Conservation (phyloP, 37 sponge, comb jelly and placozoan species). For the Amphimedon queenslandica region DNA sequence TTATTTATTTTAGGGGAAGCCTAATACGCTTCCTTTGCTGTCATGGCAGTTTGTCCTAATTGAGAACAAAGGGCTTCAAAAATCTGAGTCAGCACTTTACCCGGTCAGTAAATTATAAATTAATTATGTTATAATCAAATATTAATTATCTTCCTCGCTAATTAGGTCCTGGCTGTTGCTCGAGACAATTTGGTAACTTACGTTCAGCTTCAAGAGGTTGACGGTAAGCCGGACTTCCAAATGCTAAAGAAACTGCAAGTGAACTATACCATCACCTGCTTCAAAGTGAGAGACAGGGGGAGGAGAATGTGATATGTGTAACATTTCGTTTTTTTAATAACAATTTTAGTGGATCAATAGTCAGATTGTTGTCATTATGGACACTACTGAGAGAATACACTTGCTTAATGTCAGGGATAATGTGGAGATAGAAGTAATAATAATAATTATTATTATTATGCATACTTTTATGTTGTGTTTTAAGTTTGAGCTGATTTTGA, state of each 20-base stretch:
- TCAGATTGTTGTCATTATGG: conserved; percentile 68
- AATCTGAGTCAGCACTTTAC: not conserved
- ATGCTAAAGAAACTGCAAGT: conserved; percentile 42
- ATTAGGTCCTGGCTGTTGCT: conserved; percentile 70
- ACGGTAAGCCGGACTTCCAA: conserved; percentile 35
- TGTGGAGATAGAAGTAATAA: conserved; percentile 50
- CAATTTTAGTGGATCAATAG: conserved; percentile 64
- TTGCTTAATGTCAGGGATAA: conserved; percentile 59
- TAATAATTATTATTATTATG: no score
- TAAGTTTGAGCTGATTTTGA: no score
- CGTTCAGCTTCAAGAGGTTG: conserved; percentile 43
- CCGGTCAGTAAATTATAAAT: conserved; percentile 17
- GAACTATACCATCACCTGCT: conserved; percentile 41
- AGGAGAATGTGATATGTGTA: not conserved
- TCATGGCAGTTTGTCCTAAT: conserved; percentile 61
- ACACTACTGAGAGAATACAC: conserved; percentile 69
- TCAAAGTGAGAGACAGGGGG: conserved; percentile 28
- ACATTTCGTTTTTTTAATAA: not conserved
- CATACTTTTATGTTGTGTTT: no score
- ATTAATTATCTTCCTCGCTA: no score
- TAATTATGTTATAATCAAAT: not conserved
- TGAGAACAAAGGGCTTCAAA: conserved; percentile 16
- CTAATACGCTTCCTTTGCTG: conserved; percentile 58
- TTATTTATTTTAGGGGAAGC: conserved; percentile 38
- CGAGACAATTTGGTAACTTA: conserved; percentile 46